A percentile compares a stretch with the other conserved stretches of the same genome.
Conservation (phyloP, 2,797 vertebrate species). For the Poeciliopsis turneri region DNA sequence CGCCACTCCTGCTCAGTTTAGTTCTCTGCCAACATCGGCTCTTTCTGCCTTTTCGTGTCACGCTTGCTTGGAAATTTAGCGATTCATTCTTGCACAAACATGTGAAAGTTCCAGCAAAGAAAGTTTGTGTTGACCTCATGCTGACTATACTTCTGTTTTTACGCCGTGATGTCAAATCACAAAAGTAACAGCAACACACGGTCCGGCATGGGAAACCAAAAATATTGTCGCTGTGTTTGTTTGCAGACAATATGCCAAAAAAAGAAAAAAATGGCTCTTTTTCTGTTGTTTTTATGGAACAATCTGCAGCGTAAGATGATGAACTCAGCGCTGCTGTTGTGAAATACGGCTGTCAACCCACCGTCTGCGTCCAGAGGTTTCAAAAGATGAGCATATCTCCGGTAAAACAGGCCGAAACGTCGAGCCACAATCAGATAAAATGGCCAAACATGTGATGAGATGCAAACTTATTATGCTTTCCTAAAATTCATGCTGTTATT, state of each 20-base stretch:
- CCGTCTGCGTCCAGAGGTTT: not conserved
- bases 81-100: not conserved
- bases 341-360: not conserved
- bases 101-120: not conserved
- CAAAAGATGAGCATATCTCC: not conserved
- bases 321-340: not conserved
- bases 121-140: not conserved
- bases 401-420: not conserved
- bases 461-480: not conserved
- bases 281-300: not conserved
- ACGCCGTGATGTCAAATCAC: not conserved
- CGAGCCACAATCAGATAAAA: not conserved
- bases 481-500: not conserved
- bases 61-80: not conserved
- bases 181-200: not conserved
- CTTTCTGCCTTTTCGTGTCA: not conserved
- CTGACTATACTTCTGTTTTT: not conserved
- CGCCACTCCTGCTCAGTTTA: not conserved
- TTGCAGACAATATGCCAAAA: not conserved
- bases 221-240: not conserved
- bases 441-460: not conserved
- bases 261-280: not conserved
- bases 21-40: not conserved
- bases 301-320: not conserved
- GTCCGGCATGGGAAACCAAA: not conserved